Evolutionary conservation across 2,888 invertebrate species (phyloP).

Genomic region (Axea sp.): DNA sequence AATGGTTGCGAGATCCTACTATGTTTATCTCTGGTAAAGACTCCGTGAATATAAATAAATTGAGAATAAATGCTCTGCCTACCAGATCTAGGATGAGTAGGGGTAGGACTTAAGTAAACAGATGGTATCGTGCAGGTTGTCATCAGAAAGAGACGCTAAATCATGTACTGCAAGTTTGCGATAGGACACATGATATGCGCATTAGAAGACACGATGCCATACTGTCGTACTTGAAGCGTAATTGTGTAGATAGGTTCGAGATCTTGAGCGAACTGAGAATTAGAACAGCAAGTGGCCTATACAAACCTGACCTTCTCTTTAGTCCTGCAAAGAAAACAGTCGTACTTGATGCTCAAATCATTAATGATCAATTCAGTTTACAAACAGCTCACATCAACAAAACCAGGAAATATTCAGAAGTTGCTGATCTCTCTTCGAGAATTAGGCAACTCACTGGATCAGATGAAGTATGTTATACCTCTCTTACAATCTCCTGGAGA

Average conservation of each 20-base stretch:
- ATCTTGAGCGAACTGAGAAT: slow-evolving; percentile 65
- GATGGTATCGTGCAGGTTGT: slow-evolving; percentile 68
- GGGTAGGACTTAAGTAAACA: no score
- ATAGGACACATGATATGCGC: slow-evolving; percentile 71
- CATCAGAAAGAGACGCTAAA: slow-evolving; percentile 68
- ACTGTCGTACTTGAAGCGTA: slow-evolving; percentile 37
- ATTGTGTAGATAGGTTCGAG: no score
- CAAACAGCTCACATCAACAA: slow-evolving; percentile 1
- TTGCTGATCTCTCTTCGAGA: not conserved
- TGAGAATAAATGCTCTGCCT: slow-evolving; percentile 71
- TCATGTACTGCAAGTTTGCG: slow-evolving; percentile 71
- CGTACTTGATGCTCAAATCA: slow-evolving; percentile 50
- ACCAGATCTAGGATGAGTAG: no score
- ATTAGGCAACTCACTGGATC: not conserved
- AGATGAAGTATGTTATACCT: slow-evolving; percentile 14
- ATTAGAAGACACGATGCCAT: slow-evolving; percentile 71
- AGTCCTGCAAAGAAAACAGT: not conserved
- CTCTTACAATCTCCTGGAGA: slow-evolving; percentile 56
- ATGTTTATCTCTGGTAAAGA: slow-evolving; percentile 69
- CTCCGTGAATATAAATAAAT: slow-evolving; percentile 69
- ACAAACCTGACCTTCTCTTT: slow-evolving; percentile 54
- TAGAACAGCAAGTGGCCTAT: slow-evolving; percentile 42
- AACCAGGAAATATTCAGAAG: not conserved
- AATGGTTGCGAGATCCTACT: slow-evolving; percentile 40
- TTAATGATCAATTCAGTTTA: slow-evolving; percentile 39